Conservation (phyloP, 2,888 invertebrate genomes). For the Achlya flavicornis region DNA sequence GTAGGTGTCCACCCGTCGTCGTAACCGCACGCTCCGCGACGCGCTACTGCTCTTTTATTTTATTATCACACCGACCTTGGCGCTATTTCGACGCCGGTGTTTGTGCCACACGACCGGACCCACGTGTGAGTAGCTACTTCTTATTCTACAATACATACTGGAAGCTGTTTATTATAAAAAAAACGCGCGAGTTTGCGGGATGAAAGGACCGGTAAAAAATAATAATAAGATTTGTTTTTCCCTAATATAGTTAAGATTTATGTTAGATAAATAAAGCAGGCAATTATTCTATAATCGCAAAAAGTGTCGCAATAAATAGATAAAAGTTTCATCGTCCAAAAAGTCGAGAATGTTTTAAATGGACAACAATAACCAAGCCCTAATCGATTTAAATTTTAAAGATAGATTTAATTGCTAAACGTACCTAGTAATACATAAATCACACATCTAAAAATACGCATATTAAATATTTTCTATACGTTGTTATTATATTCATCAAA, state of each 20-base stretch:
- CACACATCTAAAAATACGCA: no score
- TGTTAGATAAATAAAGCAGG: no score
- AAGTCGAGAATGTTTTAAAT: no score
- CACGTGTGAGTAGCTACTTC: constrained; percentile 58
- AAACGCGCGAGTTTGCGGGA: background rate
- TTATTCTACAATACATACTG: constrained; percentile 17
- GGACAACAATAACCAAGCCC: no score
- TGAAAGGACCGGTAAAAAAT: background rate
- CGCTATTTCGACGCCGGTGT: constrained; percentile 61
- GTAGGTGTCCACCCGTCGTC: constrained; percentile 21
- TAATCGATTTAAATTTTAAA: no score
- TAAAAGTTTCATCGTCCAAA: no score
- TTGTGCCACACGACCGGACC: constrained; percentile 36
- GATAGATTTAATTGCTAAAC: no score
- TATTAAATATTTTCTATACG: no score
- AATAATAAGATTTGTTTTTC: background rate
- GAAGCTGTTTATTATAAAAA: background rate
- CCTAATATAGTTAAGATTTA: background rate
- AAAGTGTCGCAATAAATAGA: no score
- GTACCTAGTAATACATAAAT: no score
- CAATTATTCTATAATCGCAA: no score
- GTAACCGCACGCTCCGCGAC: constrained; percentile 27
- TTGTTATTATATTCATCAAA: background rate
- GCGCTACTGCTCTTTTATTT: constrained; percentile 20
- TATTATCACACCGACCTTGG: constrained; percentile 58